These are phyloP conservation scores for Thomomys bottae DNA, from an alignment of 2,113 vertebrate genomes.

Conservation along the genomic window DNA sequence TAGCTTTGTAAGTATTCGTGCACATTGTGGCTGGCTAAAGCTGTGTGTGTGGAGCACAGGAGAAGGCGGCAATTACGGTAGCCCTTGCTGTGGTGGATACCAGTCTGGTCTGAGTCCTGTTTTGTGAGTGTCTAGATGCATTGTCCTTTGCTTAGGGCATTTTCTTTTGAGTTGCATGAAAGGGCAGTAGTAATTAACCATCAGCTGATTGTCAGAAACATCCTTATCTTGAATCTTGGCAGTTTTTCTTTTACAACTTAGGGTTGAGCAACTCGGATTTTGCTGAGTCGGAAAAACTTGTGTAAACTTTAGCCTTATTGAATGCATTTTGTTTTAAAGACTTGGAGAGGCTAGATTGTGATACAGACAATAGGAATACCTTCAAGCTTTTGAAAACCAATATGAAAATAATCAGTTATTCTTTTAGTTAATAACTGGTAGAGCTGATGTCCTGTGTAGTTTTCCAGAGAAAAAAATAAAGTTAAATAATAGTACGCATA, in stretches of 20 bases:
- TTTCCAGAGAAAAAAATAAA: slow-evolving; percentile 18
- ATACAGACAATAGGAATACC: slow-evolving; percentile 29
- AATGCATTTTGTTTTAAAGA: slow-evolving; percentile 58
- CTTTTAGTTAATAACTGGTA: slow-evolving; percentile 38
- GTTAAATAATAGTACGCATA: not conserved
- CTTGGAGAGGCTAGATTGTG: slow-evolving; percentile 35
- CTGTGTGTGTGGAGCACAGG: not conserved
- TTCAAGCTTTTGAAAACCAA: slow-evolving; percentile 42
- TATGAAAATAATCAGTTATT: slow-evolving; percentile 15
- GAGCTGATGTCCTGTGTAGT: slow-evolving; percentile 33
- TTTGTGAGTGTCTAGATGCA: not conserved
- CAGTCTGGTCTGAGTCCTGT: not conserved
- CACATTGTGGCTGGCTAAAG: slow-evolving; percentile 7
- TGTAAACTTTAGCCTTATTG: slow-evolving; percentile 55
- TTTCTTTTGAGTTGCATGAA: slow-evolving; percentile 32
- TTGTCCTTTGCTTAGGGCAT: not conserved
- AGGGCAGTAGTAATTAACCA: slow-evolving; percentile 21
- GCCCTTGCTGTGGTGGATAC: not conserved
- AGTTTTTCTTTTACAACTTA: slow-evolving; percentile 60
- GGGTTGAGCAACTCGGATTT: slow-evolving; percentile 61
- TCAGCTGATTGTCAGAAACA: slow-evolving; percentile 51
- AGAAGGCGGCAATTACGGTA: not conserved
- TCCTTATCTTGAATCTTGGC: slow-evolving; percentile 47
- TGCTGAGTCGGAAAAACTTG: slow-evolving; percentile 56
- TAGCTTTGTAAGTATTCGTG: slow-evolving; percentile 17